phyloP scores from a whole-genome alignment of 2,113 vertebrate genomes.

The Anser cygnoides region DNA sequence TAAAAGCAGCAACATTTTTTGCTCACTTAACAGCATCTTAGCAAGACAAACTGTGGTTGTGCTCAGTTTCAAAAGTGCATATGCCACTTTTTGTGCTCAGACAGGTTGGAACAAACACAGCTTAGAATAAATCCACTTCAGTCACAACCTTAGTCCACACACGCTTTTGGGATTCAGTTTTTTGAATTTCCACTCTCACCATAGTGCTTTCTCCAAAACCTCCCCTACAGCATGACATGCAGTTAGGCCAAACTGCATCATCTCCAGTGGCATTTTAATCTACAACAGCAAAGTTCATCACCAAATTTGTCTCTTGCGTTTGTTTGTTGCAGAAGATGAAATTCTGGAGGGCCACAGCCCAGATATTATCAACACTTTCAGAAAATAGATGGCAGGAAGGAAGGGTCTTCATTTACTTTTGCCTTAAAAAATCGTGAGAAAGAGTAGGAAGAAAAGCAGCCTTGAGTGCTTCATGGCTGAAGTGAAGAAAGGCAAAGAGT shows the following conservation, averaged over 20 bases:
- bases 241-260: neutral
- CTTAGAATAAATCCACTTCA: neutral
- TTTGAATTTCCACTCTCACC: neutral
- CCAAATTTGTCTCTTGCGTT: neutral
- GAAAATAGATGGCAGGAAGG: neutral
- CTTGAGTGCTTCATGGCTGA: neutral
- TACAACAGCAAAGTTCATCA: neutral
- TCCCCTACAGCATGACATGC: neutral
- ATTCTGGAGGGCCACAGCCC: neutral
- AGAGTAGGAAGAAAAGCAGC: neutral
- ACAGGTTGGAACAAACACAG: neutral
- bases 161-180: neutral
- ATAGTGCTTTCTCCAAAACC: neutral
- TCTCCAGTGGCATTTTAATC: neutral
- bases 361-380: neutral
- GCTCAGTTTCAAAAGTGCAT: neutral
- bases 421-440: neutral
- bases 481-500: neutral
- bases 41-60: neutral
- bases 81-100: neutral
- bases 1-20: too few species aligned
- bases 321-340: neutral
- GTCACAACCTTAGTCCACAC: fast-evolving
- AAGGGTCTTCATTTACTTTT: neutral
- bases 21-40: neutral